A percentile compares a stretch with the other conserved stretches of the same genome.
Conservation (phyloP, 2,888 invertebrate species). For the Lobophora halterata region DNA sequence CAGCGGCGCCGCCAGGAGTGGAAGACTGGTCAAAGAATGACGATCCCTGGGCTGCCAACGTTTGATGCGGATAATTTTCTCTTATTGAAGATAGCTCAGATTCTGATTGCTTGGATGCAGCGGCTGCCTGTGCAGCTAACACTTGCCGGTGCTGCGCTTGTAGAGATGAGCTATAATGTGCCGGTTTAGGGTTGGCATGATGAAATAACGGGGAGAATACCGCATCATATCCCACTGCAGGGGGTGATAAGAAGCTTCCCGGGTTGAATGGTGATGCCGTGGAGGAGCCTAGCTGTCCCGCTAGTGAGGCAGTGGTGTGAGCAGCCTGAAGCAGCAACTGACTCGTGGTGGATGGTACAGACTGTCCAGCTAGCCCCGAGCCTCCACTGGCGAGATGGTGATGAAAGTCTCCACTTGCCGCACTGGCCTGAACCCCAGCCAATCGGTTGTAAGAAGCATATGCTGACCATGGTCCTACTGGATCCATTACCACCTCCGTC, state of each 20-base stretch:
- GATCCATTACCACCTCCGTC: constrained; percentile 88
- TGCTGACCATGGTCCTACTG: constrained; percentile 93
- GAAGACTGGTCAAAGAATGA: constrained; percentile 85
- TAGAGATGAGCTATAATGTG: constrained; percentile 85
- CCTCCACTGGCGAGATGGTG: constrained; percentile 83
- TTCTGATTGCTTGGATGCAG: constrained; percentile 80
- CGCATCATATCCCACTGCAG: constrained; percentile 89
- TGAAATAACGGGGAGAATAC: constrained; percentile 92
- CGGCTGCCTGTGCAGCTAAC: constrained; percentile 79
- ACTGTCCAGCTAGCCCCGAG: constrained; percentile 74
- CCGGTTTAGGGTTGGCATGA: constrained; percentile 87
- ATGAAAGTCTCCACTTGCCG: constrained; percentile 85
- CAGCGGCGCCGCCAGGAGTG: constrained; percentile 70
- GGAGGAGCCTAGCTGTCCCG: constrained; percentile 82
- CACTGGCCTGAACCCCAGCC: constrained; percentile 85
- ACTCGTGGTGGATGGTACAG: constrained; percentile 83
- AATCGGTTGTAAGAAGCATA: constrained; percentile 92
- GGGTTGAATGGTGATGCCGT: constrained; percentile 85
- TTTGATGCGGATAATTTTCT: constrained; percentile 83
- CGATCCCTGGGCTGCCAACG: constrained; percentile 79
- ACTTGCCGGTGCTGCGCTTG: constrained; percentile 86
- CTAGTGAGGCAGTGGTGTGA: constrained; percentile 81
- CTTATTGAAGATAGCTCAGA: constrained; percentile 79
- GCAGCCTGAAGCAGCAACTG: constrained; percentile 85
- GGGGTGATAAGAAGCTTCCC: constrained; percentile 87